A percentile compares a stretch with the other conserved stretches of the same genome.
Conservation (phyloP, 2,888 invertebrate species). For the Patella ulyssiponensis region DNA sequence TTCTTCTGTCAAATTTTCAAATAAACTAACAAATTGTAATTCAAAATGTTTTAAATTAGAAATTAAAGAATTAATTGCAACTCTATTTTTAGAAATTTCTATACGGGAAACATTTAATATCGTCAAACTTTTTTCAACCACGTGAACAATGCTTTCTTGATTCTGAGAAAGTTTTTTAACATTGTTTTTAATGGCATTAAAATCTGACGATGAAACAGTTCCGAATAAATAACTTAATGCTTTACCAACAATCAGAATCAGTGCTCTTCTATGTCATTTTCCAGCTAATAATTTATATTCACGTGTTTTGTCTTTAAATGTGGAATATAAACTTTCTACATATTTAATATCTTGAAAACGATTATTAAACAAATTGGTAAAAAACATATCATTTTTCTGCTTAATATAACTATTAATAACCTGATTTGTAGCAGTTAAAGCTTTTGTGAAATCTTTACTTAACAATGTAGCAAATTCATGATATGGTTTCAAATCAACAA, state of each 20-base stretch:
- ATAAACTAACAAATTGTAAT: not conserved
- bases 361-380: not conserved
- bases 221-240: slow-evolving; percentile 10
- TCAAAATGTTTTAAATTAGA: not conserved
- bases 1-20: not conserved
- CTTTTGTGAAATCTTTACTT: not conserved
- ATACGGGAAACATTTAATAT: not conserved
- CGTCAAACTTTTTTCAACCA: not conserved
- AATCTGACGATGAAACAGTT: slow-evolving; percentile 1
- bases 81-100: not conserved
- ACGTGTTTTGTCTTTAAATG: not conserved
- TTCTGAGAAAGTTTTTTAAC: not conserved
- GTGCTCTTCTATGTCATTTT: not conserved
- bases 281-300: not conserved
- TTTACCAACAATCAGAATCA: slow-evolving; percentile 2
- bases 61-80: not conserved
- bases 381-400: not conserved
- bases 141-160: not conserved
- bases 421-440: not conserved
- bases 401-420: not conserved
- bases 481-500: not conserved
- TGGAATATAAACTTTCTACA: not conserved
- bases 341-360: not conserved
- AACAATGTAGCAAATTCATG: not conserved
- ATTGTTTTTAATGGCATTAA: not conserved